Evolutionary conservation across 2,888 invertebrate genomes (phyloP).

Genomic region (Ernsta delagoae): DNA sequence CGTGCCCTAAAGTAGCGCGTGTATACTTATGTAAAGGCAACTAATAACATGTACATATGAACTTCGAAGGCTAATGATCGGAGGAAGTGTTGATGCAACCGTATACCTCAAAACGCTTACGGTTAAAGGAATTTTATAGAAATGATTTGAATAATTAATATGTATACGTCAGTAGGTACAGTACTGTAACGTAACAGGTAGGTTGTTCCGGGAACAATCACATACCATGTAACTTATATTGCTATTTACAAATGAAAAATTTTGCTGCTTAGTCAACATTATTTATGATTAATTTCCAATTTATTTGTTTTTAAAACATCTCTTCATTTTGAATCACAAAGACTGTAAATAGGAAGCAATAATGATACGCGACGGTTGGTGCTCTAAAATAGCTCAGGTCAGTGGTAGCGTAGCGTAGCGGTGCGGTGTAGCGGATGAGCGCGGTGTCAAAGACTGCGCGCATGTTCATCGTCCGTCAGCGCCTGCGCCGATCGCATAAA

Average conservation of each 20-base stretch:
- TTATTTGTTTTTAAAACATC: too few relatives aligned
- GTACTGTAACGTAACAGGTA: too few relatives aligned
- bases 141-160: neutral
- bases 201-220: too few relatives aligned
- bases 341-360: conserved; percentile 43
- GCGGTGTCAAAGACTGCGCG: conserved; percentile 75
- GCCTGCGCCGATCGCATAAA: conserved; percentile 70
- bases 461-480: conserved; percentile 74
- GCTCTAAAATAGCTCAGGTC: conserved; percentile 63
- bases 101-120: conserved; percentile 8
- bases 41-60: conserved; percentile 63
- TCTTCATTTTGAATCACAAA: too few relatives aligned
- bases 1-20: conserved; percentile 76
- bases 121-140: conserved; percentile 3
- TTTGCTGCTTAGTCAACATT: too few relatives aligned
- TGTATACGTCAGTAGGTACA: too few relatives aligned
- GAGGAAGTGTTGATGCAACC: conserved; percentile 54
- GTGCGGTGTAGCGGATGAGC: conserved; percentile 56
- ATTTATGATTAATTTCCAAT: too few relatives aligned
- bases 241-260: too few relatives aligned
- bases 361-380: conserved; percentile 47
- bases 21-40: conserved; percentile 71
- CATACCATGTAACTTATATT: too few relatives aligned
- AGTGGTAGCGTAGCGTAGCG: conserved; percentile 55
- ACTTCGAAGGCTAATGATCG: conserved; percentile 62